Conservation (phyloP, 1,140 invertebrate species). For the Watersipora subatra region DNA sequence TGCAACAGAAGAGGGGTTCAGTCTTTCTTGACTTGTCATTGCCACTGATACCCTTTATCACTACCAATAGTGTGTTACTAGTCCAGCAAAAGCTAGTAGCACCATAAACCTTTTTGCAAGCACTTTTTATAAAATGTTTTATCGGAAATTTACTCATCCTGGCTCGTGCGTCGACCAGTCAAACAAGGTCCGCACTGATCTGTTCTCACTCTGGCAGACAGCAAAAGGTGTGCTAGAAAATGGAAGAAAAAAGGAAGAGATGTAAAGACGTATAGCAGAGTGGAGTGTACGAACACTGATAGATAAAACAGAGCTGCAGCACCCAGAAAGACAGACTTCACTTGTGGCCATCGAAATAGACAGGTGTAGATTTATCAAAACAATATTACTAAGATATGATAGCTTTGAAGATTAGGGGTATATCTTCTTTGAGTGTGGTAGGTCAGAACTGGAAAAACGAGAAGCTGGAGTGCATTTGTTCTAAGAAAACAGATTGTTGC, state of each 20-base stretch:
- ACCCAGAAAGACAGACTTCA: constrained; percentile 9
- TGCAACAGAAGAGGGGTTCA: neutral
- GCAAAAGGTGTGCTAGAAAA: neutral
- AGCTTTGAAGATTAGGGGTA: constrained; percentile 3
- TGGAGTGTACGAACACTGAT: constrained; percentile 8
- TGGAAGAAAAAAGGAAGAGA: neutral
- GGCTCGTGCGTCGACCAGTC: neutral
- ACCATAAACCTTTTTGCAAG: neutral
- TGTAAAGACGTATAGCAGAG: neutral
- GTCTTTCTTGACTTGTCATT: no score
- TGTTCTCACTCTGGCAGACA: neutral
- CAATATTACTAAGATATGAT: neutral
- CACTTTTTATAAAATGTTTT: no score
- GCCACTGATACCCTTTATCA: no score
- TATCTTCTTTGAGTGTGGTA: constrained; percentile 11
- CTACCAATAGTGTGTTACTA: neutral
- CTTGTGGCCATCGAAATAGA: constrained; percentile 8
- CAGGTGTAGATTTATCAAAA: constrained; percentile 7
- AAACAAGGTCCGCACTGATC: neutral
- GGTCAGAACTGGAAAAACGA: neutral
- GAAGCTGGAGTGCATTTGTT: neutral
- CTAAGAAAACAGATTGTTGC: neutral
- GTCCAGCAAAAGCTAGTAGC: neutral
- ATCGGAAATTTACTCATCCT: neutral
- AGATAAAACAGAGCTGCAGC: constrained; percentile 5